phyloP scores from a whole-genome alignment of 2,797 vertebrate genomes.

The Ptychadena robeensis region DNA sequence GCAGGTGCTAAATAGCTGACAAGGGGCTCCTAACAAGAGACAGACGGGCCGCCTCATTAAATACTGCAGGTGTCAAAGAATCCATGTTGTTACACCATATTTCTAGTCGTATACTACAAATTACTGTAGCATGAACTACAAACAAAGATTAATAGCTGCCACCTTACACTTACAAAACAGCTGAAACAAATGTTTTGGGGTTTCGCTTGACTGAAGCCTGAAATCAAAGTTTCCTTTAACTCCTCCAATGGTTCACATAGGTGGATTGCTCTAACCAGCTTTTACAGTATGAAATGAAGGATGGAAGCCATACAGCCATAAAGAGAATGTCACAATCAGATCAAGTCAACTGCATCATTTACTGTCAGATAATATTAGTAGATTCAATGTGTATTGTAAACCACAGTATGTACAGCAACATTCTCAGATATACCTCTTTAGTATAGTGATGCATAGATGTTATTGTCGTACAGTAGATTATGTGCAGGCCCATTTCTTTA shows the following conservation, averaged over 20 bases:
- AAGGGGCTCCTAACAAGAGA: conserved; percentile 56
- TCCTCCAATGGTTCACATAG: background rate
- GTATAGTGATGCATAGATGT: too few relatives aligned
- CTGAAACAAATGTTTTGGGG: conserved; percentile 26
- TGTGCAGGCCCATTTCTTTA: too few relatives aligned
- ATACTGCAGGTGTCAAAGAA: conserved; percentile 56
- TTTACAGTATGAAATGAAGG: background rate
- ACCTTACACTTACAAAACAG: conserved; percentile 26
- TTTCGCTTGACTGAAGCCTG: conserved; percentile 21
- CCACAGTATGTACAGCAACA: background rate
- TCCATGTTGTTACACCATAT: conserved; percentile 39
- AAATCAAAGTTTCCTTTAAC: background rate
- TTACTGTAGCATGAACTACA: conserved; percentile 50
- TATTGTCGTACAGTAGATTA: too few relatives aligned
- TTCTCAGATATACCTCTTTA: too few relatives aligned
- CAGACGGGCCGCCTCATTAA: conserved; percentile 57
- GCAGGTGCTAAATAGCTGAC: conserved; percentile 63
- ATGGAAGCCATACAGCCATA: background rate
- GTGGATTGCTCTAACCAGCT: background rate
- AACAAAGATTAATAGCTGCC: conserved; percentile 46
- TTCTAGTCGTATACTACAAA: conserved; percentile 20
- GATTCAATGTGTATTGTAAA: conserved; percentile 2
- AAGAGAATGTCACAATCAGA: background rate
- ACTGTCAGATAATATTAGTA: background rate
- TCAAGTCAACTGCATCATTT: background rate